phyloP scores from a whole-genome alignment of 2,888 invertebrate species.

The Melipona bicolor region DNA sequence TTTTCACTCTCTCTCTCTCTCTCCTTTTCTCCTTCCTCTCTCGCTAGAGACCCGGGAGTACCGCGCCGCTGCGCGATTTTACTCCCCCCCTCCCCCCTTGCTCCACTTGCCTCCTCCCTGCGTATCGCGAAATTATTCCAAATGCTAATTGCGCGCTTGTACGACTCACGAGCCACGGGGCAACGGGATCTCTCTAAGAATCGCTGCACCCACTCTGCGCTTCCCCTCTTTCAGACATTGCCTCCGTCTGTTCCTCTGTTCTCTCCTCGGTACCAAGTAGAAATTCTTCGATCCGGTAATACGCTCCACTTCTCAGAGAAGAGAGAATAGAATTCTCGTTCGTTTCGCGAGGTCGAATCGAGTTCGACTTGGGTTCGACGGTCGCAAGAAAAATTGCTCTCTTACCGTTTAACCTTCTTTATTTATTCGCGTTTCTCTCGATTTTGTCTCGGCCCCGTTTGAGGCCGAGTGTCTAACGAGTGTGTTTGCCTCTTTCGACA shows the following conservation, averaged over 20 bases:
- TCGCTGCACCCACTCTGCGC: not conserved
- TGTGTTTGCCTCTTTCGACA: not conserved
- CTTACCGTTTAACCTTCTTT: no score
- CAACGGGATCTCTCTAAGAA: conserved; percentile 37
- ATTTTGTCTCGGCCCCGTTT: no score
- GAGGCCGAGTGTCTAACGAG: no score
- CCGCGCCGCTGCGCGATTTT: conserved; percentile 33
- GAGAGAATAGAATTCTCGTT: no score
- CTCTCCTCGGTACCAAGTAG: not conserved
- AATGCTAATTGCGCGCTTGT: conserved; percentile 59
- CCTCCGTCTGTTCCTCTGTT: not conserved
- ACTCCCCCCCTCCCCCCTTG: not conserved
- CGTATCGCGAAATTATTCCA: conserved; percentile 56
- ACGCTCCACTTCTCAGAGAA: no score
- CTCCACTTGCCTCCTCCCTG: no score
- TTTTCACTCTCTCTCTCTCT: conserved; percentile 40
- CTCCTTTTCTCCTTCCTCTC: conserved; percentile 47
- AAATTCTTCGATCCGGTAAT: not conserved
- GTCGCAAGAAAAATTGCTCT: no score
- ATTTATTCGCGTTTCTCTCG: no score
- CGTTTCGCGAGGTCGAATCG: no score
- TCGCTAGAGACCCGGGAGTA: conserved; percentile 46
- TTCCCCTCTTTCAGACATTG: not conserved
- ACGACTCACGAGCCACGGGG: conserved; percentile 21
- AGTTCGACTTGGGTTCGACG: no score